Percentiles rank a stretch among this genome's conserved stretches.
Evolutionary conservation across 2,113 vertebrate species (phyloP).

Genomic region (Zosterops japonicus): DNA sequence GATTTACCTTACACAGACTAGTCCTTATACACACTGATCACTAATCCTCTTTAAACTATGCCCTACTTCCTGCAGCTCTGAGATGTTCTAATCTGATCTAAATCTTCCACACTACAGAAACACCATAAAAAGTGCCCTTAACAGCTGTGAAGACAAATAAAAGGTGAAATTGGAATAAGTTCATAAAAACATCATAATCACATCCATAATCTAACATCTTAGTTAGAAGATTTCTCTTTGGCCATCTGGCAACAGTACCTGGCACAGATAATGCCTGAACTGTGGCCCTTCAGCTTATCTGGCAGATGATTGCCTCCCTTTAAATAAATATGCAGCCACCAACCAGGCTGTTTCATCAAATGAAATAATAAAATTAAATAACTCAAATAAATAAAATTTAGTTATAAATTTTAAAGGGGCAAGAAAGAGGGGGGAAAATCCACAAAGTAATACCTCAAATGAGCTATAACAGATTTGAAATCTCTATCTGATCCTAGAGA

Average conservation of each 20-base stretch:
- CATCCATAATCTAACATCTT: no score
- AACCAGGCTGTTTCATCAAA: not conserved
- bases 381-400: not conserved
- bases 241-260: not conserved
- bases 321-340: not conserved
- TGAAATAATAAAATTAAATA: not conserved
- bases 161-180: not conserved
- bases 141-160: not conserved
- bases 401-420: not conserved
- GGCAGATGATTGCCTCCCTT: not conserved
- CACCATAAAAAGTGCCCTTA: not conserved
- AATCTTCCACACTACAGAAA: not conserved
- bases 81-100: not conserved
- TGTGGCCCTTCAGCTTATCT: not conserved
- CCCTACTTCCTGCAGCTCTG: not conserved
- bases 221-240: not conserved
- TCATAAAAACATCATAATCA: not conserved
- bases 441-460: accelerated
- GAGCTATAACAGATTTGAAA: not conserved
- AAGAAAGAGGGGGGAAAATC: not conserved
- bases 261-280: not conserved
- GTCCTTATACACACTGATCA: not conserved
- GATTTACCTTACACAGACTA: not conserved
- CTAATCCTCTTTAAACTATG: conserved; percentile 10
- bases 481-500: not conserved